These are phyloP conservation scores for Drusus annulatus DNA, from an alignment of 1,140 invertebrate genomes.

Conservation along the genomic window DNA sequence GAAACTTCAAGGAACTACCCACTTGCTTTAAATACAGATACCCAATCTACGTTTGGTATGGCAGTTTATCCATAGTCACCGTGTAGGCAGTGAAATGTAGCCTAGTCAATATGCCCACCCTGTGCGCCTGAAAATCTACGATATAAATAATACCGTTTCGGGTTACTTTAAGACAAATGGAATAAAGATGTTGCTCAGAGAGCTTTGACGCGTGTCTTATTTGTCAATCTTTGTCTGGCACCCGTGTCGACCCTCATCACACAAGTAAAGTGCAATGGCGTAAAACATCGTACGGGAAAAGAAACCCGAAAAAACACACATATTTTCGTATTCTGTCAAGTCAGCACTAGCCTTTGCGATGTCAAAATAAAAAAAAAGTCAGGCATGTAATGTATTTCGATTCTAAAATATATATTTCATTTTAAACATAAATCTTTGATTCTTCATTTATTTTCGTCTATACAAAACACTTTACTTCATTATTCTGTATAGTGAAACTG, in stretches of 20 bases:
- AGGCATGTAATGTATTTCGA: too few relatives aligned
- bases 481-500: too few relatives aligned
- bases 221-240: constrained; percentile 34
- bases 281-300: constrained; percentile 17
- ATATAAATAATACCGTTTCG: constrained; percentile 3
- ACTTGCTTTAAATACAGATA: too few relatives aligned
- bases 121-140: not conserved
- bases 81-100: not conserved
- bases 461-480: too few relatives aligned
- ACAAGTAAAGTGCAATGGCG: constrained; percentile 26
- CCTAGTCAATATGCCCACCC: constrained; percentile 5
- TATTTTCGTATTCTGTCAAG: not conserved
- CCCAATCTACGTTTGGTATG: too few relatives aligned
- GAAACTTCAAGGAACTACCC: too few relatives aligned
- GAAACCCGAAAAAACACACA: too few relatives aligned
- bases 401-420: too few relatives aligned
- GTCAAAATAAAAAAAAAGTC: not conserved
- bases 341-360: not conserved
- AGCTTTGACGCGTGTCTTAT: constrained; percentile 38
- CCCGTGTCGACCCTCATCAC: constrained; percentile 31
- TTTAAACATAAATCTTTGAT: too few relatives aligned
- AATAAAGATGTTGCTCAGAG: constrained; percentile 32
- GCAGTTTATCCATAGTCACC: too few relatives aligned
- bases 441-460: too few relatives aligned
- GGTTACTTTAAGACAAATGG: constrained; percentile 31